Conservation (phyloP, 37 sponge, comb jelly and placozoan genomes). For the Agelas oroides region DNA sequence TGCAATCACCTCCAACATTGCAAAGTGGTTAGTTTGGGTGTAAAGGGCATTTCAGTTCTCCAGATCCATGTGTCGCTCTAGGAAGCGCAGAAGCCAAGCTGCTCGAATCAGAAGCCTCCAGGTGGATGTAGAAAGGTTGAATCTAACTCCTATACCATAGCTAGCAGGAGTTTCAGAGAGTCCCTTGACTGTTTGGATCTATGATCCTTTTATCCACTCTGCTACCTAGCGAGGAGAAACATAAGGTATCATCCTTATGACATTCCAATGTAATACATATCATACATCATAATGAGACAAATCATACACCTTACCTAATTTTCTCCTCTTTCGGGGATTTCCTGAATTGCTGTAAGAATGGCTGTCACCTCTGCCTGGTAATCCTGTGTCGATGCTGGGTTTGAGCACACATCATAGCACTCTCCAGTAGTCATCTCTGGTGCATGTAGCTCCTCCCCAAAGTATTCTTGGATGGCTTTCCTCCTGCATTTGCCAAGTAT, state of each 20-base stretch:
- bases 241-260: no score
- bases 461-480: slow-evolving; percentile 7
- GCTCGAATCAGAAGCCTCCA: slow-evolving; percentile 41
- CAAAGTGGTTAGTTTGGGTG: slow-evolving; percentile 2
- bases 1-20: slow-evolving; percentile 11
- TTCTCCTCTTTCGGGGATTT: slow-evolving; percentile 40
- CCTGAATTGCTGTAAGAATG: slow-evolving; percentile 12
- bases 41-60: background rate
- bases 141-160: slow-evolving; percentile 10
- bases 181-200: no score
- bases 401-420: slow-evolving; percentile 12
- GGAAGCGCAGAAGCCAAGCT: slow-evolving; percentile 34
- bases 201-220: no score
- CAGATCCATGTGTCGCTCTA: slow-evolving; percentile 20
- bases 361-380: slow-evolving; percentile 14
- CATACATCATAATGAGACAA: no score
- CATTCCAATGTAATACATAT: no score
- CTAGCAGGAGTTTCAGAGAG: no score
- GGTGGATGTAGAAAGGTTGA: background rate
- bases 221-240: no score
- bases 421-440: background rate
- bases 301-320: background rate
- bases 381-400: background rate
- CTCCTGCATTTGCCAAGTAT: background rate
- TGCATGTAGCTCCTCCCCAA: background rate